Conservation (phyloP, 2,888 invertebrate genomes). For the Panopea generosa region DNA sequence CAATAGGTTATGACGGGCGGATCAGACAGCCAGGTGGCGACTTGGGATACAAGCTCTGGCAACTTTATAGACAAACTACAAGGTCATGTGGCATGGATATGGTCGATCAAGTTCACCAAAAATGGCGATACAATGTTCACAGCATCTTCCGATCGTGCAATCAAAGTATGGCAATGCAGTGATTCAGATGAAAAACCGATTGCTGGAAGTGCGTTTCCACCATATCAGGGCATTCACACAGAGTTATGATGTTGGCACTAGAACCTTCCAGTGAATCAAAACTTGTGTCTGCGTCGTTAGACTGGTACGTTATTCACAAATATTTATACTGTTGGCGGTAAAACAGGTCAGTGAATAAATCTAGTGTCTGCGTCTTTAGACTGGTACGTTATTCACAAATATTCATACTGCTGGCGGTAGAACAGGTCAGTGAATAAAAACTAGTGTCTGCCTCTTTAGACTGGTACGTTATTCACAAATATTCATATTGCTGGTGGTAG, state of each 20-base stretch:
- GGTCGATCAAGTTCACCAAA: conserved; percentile 66
- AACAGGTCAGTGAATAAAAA: too few species aligned
- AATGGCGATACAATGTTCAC: conserved; percentile 70
- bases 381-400: too few species aligned
- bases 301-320: too few species aligned
- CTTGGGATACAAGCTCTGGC: conserved; percentile 22
- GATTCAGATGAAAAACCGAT: not conserved
- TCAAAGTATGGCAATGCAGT: conserved; percentile 28
- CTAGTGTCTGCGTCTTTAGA: too few species aligned
- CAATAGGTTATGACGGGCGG: conserved; percentile 50
- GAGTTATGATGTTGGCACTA: conserved; percentile 25
- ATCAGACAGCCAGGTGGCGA: conserved; percentile 20
- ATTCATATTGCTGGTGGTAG: too few species aligned
- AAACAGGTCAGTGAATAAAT: too few species aligned
- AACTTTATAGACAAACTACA: not conserved
- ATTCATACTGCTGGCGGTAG: too few species aligned
- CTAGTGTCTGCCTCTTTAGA: too few species aligned
- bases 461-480: too few species aligned
- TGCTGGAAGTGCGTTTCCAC: conserved; percentile 35
- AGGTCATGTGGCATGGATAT: conserved; percentile 37
- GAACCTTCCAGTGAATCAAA: too few species aligned
- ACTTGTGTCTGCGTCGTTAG: too few species aligned
- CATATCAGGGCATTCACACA: conserved; percentile 40
- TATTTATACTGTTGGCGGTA: too few species aligned
- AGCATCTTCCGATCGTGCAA: conserved; percentile 56